These are phyloP conservation scores for Porites divaricata DNA, from an alignment of 92 coral and sea anemone species.

Conservation along the genomic window DNA sequence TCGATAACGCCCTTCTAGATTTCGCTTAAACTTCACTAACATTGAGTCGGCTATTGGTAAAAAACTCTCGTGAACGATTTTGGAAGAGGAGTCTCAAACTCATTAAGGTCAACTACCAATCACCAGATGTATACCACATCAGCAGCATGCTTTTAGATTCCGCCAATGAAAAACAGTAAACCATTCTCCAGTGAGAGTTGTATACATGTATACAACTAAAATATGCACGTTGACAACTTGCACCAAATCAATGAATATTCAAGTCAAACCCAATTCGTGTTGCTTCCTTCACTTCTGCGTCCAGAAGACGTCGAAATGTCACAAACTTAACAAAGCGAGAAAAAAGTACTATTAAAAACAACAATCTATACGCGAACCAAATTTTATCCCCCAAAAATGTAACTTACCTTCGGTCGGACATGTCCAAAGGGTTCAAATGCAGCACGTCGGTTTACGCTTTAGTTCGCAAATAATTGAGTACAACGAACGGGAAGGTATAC, in stretches of 20 bases:
- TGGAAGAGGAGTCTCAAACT: too few species aligned
- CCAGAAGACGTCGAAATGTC: too few species aligned
- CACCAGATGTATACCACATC: background rate
- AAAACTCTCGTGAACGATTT: too few species aligned
- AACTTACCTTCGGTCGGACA: background rate
- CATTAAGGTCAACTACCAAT: too few species aligned
- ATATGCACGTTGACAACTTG: slow-evolving; percentile 17
- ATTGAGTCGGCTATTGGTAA: too few species aligned
- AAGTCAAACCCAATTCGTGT: background rate
- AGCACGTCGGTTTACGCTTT: slow-evolving; percentile 11
- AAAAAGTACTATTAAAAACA: too few species aligned
- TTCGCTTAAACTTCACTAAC: too few species aligned
- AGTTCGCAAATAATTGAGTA: slow-evolving; percentile 19
- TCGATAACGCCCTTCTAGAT: too few species aligned
- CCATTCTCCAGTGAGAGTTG: slow-evolving; percentile 17
- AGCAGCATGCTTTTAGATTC: slow-evolving; percentile 1
- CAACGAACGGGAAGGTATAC: slow-evolving; percentile 24
- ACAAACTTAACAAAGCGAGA: too few species aligned
- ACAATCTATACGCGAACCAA: background rate
- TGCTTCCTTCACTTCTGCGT: too few species aligned
- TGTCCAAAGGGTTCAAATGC: background rate
- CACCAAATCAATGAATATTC: slow-evolving; percentile 15
- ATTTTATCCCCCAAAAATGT: slow-evolving; percentile 1
- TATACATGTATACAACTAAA: slow-evolving; percentile 17
- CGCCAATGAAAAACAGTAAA: background rate